Percentiles rank a stretch among this genome's conserved stretches.
Evolutionary conservation across 2,113 vertebrate genomes (phyloP).

Genomic region (cattle (Bos taurus)): DNA sequence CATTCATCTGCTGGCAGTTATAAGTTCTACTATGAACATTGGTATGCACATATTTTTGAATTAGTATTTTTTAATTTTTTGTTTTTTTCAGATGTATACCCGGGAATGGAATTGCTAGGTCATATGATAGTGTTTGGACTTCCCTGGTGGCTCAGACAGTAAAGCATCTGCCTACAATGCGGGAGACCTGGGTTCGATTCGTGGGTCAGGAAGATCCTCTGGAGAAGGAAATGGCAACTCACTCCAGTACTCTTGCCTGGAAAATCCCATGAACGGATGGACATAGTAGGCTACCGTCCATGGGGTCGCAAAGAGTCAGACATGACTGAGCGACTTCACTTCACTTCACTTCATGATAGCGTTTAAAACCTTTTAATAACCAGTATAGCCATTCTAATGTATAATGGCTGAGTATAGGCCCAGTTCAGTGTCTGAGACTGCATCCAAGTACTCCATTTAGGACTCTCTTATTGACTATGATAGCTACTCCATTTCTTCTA

Average conservation of each 20-base stretch:
- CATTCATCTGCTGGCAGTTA: neutral
- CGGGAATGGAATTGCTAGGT: neutral
- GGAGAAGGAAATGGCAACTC: too few species aligned
- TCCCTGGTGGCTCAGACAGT: too few species aligned
- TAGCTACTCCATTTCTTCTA: neutral
- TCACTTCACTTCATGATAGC: neutral
- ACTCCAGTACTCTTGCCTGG: too few species aligned
- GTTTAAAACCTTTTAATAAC: slow-evolving; percentile 21
- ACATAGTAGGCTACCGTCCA: too few species aligned
- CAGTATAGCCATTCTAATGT: neutral
- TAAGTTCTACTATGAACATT: neutral
- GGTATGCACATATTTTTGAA: neutral
- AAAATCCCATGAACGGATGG: too few species aligned
- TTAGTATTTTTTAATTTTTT: neutral
- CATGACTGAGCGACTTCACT: too few species aligned
- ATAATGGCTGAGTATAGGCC: neutral
- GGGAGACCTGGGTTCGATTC: too few species aligned
- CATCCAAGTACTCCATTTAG: neutral
- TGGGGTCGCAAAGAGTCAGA: too few species aligned
- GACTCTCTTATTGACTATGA: neutral
- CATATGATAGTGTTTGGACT: neutral
- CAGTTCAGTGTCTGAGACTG: neutral
- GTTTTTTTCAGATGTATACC: neutral
- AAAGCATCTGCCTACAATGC: too few species aligned
- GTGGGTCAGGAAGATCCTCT: too few species aligned